Evolutionary conservation across 2,888 invertebrate genomes (phyloP).

Genomic region (Metopia argyrocephala): DNA sequence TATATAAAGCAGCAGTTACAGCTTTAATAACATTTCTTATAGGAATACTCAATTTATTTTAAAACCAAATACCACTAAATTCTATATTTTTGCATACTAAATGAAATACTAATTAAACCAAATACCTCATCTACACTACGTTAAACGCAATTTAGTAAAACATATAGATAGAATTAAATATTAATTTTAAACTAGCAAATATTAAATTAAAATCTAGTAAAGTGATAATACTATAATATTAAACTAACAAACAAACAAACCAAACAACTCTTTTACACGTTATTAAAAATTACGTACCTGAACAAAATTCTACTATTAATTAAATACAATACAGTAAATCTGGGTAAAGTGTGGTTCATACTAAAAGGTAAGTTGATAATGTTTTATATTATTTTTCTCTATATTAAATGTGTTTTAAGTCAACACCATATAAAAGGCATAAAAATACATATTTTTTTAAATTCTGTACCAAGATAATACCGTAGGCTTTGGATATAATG

Average conservation of each 20-base stretch:
- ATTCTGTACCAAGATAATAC: too few relatives aligned
- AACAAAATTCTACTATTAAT: slow-evolving; percentile 47
- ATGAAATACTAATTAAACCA: slow-evolving; percentile 46
- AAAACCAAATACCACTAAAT: slow-evolving; percentile 2
- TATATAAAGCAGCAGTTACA: slow-evolving; percentile 50
- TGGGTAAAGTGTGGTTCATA: slow-evolving; percentile 76
- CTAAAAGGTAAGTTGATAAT: slow-evolving; percentile 71
- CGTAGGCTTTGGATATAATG: too few relatives aligned
- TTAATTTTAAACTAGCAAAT: slow-evolving; percentile 24
- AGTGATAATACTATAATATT: not conserved
- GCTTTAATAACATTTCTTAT: not conserved
- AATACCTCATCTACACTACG: slow-evolving; percentile 62
- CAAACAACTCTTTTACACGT: slow-evolving; percentile 13
- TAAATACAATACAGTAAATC: slow-evolving; percentile 67
- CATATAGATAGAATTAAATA: not conserved
- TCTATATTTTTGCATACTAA: not conserved
- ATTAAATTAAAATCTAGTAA: not conserved
- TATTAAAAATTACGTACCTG: slow-evolving; percentile 51
- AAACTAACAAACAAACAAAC: not conserved
- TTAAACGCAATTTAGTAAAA: slow-evolving; percentile 17
- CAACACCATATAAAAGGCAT: not conserved
- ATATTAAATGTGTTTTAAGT: not conserved
- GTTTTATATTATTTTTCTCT: not conserved
- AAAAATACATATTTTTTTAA: not conserved
- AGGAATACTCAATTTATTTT: not conserved